Conservation (phyloP, 2,113 vertebrate species). For the Corapipo altera region DNA sequence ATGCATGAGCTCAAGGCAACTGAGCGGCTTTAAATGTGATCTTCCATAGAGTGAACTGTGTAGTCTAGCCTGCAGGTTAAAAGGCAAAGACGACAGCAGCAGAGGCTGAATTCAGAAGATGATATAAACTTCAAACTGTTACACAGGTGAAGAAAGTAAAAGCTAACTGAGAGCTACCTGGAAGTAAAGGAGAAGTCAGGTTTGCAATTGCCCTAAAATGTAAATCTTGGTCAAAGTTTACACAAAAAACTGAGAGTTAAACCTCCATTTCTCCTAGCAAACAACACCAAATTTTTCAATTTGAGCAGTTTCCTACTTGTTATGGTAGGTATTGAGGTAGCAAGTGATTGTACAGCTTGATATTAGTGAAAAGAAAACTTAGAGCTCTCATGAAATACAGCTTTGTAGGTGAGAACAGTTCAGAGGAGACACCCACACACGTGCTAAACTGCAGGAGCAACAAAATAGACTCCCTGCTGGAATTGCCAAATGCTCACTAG, state of each 20-base stretch:
- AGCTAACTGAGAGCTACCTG: not conserved
- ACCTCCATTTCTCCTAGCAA: not conserved
- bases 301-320: not conserved
- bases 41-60: not conserved
- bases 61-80: not conserved
- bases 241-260: not conserved
- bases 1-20: slow-evolving; percentile 41
- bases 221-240: not conserved
- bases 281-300: not conserved
- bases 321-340: not conserved
- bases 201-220: not conserved
- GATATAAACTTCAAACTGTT: not conserved
- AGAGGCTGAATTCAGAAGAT: not conserved
- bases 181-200: not conserved
- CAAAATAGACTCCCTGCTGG: slow-evolving; percentile 31
- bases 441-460: not conserved
- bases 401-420: slow-evolving; percentile 22
- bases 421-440: not conserved
- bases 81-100: not conserved
- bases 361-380: not conserved
- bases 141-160: not conserved
- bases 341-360: not conserved
- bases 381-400: not conserved
- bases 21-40: slow-evolving; percentile 15
- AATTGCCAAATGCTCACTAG: slow-evolving; percentile 6